Percentiles rank a stretch among this genome's conserved stretches.
These are phyloP conservation scores for Megaleporinus macrocephalus DNA, from an alignment of 2,113 vertebrate species.

Conservation along the genomic window DNA sequence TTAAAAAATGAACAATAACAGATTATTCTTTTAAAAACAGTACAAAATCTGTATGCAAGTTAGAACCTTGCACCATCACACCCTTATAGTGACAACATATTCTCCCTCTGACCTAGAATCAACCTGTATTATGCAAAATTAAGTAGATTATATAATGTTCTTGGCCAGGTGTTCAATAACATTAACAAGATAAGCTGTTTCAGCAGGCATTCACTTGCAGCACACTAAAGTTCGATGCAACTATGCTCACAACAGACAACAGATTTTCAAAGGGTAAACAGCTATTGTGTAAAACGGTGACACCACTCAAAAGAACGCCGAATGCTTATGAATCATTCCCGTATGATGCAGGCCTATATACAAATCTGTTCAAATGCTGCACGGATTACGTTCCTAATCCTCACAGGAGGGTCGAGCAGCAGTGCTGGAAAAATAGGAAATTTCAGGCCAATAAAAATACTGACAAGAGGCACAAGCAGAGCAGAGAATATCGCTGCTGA, in stretches of 20 bases:
- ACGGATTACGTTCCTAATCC: conserved; percentile 5
- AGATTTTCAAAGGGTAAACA: not conserved
- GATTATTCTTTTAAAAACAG: no score
- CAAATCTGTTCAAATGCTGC: conserved; percentile 1
- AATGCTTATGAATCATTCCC: not conserved
- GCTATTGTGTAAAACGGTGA: conserved; percentile 3
- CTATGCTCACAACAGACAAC: not conserved
- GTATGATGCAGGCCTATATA: not conserved
- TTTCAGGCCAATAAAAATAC: not conserved
- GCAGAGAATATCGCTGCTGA: not conserved
- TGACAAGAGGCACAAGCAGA: not conserved
- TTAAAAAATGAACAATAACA: no score
- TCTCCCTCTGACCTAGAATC: not conserved
- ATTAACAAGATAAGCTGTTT: not conserved
- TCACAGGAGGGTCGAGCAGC: conserved; percentile 1
- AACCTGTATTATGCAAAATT: not conserved
- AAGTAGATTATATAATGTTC: not conserved
- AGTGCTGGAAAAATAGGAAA: not conserved
- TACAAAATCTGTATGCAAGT: no score
- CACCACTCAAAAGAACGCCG: not conserved
- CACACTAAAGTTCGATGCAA: not conserved
- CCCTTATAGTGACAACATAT: not conserved
- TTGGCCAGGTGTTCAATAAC: not conserved
- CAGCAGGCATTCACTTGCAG: not conserved
- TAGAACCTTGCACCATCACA: not conserved